phyloP scores from a whole-genome alignment of 1,140 invertebrate genomes.

The Bathynomus jamesi region DNA sequence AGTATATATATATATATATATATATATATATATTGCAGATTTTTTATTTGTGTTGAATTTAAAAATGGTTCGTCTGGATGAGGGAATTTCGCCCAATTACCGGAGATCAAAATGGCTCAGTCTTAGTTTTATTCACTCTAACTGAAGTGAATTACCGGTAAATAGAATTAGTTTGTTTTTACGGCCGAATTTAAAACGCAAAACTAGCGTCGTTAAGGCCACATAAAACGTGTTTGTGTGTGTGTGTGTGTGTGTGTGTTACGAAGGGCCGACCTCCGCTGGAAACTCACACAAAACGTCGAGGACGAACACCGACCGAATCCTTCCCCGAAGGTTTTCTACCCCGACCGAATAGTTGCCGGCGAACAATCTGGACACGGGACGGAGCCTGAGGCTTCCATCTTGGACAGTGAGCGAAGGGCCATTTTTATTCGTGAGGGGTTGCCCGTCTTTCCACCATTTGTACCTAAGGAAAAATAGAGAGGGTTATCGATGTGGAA shows the following conservation, averaged over 20 bases:
- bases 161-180: too few relatives aligned
- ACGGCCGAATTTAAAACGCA: too few relatives aligned
- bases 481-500: too few relatives aligned
- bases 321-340: background rate
- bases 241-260: background rate
- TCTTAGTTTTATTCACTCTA: too few relatives aligned
- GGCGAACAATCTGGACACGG: background rate
- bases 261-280: background rate
- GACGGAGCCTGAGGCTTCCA: background rate
- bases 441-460: background rate
- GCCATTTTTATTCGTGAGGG: background rate
- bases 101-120: too few relatives aligned
- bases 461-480: background rate
- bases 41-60: too few relatives aligned
- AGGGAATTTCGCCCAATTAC: too few relatives aligned
- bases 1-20: slow-evolving; percentile 11
- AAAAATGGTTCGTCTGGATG: too few relatives aligned
- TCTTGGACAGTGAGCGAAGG: background rate
- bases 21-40: slow-evolving; percentile 11
- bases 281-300: background rate
- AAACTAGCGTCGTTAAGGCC: too few relatives aligned
- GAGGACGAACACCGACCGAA: background rate
- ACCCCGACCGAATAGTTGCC: background rate
- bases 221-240: background rate
- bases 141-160: too few relatives aligned